Base-by-base conservation (phyloP, 2,888 invertebrate species). In the Heliconius erato region DNA sequence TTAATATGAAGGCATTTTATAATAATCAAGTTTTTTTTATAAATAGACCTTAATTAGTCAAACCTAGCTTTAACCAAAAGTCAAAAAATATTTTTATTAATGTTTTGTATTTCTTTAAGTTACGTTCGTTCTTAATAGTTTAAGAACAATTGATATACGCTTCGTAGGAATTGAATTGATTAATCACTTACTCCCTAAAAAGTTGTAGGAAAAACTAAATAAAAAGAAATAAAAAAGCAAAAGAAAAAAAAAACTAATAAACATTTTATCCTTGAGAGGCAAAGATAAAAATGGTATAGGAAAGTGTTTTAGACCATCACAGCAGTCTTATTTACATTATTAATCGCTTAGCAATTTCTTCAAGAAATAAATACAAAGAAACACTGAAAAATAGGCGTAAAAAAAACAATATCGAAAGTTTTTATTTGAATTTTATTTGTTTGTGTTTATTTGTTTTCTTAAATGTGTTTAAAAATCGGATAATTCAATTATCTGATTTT, bases 291-390 rank as follows among this genome's bases (percentile, higher is more conserved):
- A 54, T 54, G 54, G 54, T 19, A 7, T 54, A 7, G 54, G 54
- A 54, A 54, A 54, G 23, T 54, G 7, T 23, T 54, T 23, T 7
- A 54, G 7, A 23, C 54, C 2, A 19, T 54, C 54, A 19, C 49
- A 49, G 16, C 16, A 16, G 32, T 32, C 68, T 68, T 35, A 68
- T 68, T 35, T 35, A 19, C 68, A 68, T 68, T 35, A 32, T 68
- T 32, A 68, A 68, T 68, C 68, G 19, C 35, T 68, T 68, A 40
- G 23, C 23, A 71, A 23, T 40, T 71, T n/a, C 69, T 71, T n/a
- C n/a, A 40, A 69, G 69, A 69, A 12, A 14, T 71, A 71, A 69
- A 40, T 69, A 35, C 35, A 23, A 69, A 12, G 69, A 69, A 40
- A 40, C 23, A n/a, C 11, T 69, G 69, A 35, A 23, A 35, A 69